These are phyloP conservation scores for Teleopsis dalmanni DNA, from an alignment of 1,140 invertebrate species.

Conservation along the genomic window DNA sequence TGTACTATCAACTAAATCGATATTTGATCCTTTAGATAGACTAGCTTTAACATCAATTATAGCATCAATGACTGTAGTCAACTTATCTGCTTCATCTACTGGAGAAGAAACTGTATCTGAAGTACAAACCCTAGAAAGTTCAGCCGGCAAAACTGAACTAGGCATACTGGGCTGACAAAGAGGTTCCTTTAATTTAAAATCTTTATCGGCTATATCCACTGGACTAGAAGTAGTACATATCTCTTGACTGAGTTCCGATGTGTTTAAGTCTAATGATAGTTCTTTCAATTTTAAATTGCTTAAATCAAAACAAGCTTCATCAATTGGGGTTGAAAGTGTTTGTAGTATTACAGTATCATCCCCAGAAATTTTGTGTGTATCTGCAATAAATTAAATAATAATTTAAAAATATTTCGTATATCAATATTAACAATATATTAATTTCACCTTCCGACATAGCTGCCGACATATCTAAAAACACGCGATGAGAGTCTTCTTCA, in stretches of 20 bases:
- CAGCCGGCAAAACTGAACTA: constrained; percentile 12
- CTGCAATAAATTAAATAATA: no score
- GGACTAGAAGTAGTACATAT: constrained; percentile 33
- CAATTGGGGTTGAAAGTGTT: constrained; percentile 31
- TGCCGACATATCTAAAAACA: no score
- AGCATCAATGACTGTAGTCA: background rate
- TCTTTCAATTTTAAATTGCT: background rate
- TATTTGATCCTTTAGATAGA: no score
- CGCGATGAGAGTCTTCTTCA: no score
- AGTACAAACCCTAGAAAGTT: constrained; percentile 16
- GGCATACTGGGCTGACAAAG: background rate
- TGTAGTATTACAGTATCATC: constrained; percentile 13
- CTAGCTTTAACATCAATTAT: background rate
- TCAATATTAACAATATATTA: no score
- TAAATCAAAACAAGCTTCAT: constrained; percentile 19
- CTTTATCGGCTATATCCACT: constrained; percentile 33
- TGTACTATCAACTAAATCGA: background rate
- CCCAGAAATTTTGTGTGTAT: no score
- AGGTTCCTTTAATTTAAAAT: constrained; percentile 13
- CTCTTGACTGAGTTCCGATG: constrained; percentile 11
- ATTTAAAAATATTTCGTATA: no score
- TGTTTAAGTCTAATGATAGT: background rate
- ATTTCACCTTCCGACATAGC: no score
- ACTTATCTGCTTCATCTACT: constrained; percentile 26
- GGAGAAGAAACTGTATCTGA: constrained; percentile 31